Base-by-base conservation (phyloP, 2,888 invertebrate genomes). In the Nomada ruficornis region DNA sequence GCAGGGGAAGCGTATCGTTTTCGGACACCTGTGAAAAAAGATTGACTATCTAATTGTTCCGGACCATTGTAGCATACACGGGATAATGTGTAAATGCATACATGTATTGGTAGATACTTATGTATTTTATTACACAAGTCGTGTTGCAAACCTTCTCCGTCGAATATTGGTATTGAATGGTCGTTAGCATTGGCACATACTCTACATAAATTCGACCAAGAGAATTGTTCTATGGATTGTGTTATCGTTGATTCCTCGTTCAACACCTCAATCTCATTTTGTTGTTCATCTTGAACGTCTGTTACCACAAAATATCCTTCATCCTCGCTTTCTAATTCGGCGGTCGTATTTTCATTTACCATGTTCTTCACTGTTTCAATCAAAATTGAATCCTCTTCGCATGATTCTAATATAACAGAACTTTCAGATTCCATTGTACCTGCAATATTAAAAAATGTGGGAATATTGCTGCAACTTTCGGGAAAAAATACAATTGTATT, bases 71-170 rank as follows among this genome's bases (percentile, higher is more conserved):
- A n/a, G 42, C n/a, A 13, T 26, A n/a, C 11, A 2, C 0, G 7
- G 29, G 13, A 54, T 9, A 9, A 55, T 63, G 54, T 26, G n/a
- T 50, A 57, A 84, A 91, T 91, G 65, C 92, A 88, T 90, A 96
- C 96, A 94, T 94, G 94, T 86, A 96, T 95, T 1, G 96, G 96
- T 72, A 97, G 93, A 93, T 96, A 95, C 82, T 94, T 94, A 83
- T 96, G 94, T 86, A 97, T 96, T 94, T 96, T 96, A 2, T 94
- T 94, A 29, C 95, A 94, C 18, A 97, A 91, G 75, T 95, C 94
- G 88, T 96, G 95, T 85, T 95, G 95, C 13, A 95, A 86, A 1
- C 96, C 96, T 89, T 96, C 96, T 0, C 95, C 95, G 20, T 94
- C 94, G 88, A 95, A 96, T 89, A 97, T 96, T 10, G 96, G 95